These are phyloP conservation scores for Oasisia sp. DNA, from an alignment of 2,888 invertebrate species.

Conservation along the genomic window DNA sequence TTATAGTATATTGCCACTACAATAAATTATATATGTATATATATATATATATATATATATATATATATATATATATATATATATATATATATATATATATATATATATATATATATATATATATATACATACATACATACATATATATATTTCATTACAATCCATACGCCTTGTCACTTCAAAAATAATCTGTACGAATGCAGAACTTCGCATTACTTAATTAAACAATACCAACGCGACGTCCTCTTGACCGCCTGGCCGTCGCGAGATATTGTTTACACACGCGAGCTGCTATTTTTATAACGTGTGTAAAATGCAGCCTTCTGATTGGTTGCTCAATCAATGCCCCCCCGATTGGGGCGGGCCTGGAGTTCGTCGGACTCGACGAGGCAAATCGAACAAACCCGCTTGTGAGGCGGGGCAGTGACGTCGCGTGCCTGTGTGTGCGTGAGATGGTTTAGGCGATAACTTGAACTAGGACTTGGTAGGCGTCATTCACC, in stretches of 20 bases:
- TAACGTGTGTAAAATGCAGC: conserved; percentile 1
- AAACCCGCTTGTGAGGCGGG: neutral
- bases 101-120: too few species aligned
- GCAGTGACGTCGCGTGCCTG: neutral
- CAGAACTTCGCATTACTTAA: too few species aligned
- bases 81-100: too few species aligned
- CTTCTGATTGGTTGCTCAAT: neutral
- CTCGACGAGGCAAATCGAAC: neutral
- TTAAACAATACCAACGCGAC: too few species aligned
- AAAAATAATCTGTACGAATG: too few species aligned
- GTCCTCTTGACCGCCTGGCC: neutral
- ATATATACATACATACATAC: too few species aligned
- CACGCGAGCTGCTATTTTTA: neutral
- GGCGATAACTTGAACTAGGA: neutral
- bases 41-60: too few species aligned
- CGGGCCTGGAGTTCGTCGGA: neutral
- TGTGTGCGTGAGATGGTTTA: neutral
- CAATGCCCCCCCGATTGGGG: neutral
- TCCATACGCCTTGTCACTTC: too few species aligned
- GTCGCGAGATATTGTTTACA: neutral
- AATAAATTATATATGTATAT: too few species aligned
- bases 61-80: too few species aligned
- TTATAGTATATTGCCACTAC: too few species aligned
- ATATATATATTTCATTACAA: too few species aligned
- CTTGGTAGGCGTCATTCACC: neutral